These are phyloP conservation scores for Pocillopora verrucosa DNA, from an alignment of 64 coral and sea anemone species.

Conservation along the genomic window DNA sequence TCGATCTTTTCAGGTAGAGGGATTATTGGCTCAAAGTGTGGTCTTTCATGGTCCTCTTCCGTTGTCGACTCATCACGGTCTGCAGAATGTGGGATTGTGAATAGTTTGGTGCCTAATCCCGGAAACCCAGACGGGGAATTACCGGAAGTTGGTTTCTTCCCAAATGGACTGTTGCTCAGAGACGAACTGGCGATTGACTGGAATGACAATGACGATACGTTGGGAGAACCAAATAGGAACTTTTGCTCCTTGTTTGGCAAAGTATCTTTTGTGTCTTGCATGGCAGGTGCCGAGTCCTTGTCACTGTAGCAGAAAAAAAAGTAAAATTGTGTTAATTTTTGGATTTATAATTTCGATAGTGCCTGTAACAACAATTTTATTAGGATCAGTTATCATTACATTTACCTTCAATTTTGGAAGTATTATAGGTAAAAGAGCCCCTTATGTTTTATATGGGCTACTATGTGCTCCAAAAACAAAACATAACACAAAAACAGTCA, in stretches of 20 bases:
- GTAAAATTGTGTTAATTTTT: not conserved
- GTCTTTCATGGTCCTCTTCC: conserved; percentile 59
- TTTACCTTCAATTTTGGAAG: no score
- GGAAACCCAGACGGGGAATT: not conserved
- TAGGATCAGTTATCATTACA: no score
- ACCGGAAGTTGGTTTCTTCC: not conserved
- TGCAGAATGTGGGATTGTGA: conserved; percentile 12
- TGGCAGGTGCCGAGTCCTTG: conserved; percentile 12
- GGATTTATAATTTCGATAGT: no score
- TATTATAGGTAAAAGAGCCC: no score
- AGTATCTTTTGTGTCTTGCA: not conserved
- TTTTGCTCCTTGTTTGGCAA: not conserved
- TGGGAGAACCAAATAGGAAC: conserved; percentile 61
- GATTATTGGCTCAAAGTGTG: conserved; percentile 78
- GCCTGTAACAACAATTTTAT: no score
- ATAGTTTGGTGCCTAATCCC: conserved; percentile 10
- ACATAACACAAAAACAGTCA: no score
- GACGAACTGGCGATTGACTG: conserved; percentile 30
- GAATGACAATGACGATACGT: conserved; percentile 42
- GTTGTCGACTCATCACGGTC: conserved; percentile 14
- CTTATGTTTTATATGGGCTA: no score
- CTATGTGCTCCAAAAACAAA: no score
- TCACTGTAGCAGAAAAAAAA: conserved; percentile 25
- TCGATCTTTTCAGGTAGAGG: conserved; percentile 71
- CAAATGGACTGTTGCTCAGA: conserved; percentile 15